phyloP scores from a whole-genome alignment of 2,888 invertebrate genomes.

The Lordiphosa fenestrarum region DNA sequence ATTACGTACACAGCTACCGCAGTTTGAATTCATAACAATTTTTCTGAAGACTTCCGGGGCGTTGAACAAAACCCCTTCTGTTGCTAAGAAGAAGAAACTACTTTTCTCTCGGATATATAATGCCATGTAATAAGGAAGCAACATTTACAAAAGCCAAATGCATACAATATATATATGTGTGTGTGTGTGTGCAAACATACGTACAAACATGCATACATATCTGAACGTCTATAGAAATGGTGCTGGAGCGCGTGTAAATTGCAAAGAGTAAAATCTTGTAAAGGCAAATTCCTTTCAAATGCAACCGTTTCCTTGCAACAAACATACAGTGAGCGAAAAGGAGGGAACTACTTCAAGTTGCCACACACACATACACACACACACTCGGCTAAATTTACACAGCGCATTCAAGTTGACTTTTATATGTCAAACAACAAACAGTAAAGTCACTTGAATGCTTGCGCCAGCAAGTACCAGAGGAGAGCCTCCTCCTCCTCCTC shows the following conservation, averaged over 20 bases:
- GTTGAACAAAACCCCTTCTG: background rate
- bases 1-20: conserved; percentile 6
- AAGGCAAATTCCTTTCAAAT: conserved; percentile 76
- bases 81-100: conserved; percentile 2
- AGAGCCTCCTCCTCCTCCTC: conserved; percentile 3
- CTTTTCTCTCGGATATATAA: conserved; percentile 40
- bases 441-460: conserved; percentile 59
- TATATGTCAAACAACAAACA: conserved; percentile 68
- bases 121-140: conserved; percentile 72
- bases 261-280: conserved; percentile 75
- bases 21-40: conserved; percentile 9
- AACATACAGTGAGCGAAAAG: conserved; percentile 3
- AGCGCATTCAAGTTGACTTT: conserved; percentile 50
- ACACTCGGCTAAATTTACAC: conserved; percentile 23
- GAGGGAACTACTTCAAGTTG: conserved; percentile 69
- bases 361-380: conserved; percentile 27
- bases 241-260: conserved; percentile 69
- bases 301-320: conserved; percentile 61
- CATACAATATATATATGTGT: conserved; percentile 45
- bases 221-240: conserved; percentile 39
- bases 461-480: conserved; percentile 16
- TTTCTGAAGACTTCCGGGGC: conserved; percentile 9
- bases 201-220: background rate
- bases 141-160: conserved; percentile 71
- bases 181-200: conserved; percentile 1